A percentile compares a stretch with the other conserved stretches of the same genome.
Conservation (phyloP, 2,113 vertebrate genomes). For the Rhinichthys klamathensis region DNA sequence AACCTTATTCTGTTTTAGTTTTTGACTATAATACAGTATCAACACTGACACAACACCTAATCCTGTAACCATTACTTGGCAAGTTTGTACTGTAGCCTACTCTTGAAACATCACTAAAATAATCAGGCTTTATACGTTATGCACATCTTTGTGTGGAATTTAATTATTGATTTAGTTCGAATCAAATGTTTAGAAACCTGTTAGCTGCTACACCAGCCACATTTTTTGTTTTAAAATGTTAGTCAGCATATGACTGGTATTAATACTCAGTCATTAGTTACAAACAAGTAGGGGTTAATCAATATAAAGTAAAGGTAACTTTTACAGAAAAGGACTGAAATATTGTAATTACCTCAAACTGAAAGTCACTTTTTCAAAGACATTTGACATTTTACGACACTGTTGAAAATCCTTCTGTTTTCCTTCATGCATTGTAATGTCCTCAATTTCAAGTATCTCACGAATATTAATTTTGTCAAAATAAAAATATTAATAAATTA, state of each 20-base stretch:
- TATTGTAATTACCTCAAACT: slow-evolving; percentile 6
- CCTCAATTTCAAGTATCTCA: background rate
- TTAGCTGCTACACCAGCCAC: background rate
- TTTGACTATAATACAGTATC: background rate
- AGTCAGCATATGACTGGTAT: background rate
- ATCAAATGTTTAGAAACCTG: background rate
- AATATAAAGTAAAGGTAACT: background rate
- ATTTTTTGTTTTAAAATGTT: background rate
- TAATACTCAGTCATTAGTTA: background rate
- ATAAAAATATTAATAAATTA: background rate
- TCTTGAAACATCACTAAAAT: background rate
- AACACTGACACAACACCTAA: background rate
- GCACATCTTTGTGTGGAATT: background rate
- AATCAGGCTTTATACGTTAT: background rate
- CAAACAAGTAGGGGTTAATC: background rate
- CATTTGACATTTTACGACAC: background rate
- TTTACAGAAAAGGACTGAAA: background rate
- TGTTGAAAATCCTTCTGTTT: background rate
- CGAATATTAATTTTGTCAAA: background rate
- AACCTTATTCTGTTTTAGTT: background rate
- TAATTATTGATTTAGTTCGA: background rate
- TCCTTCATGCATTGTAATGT: background rate
- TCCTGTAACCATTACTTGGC: background rate
- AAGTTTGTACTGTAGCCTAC: background rate
- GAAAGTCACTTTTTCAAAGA: background rate